Evolutionary conservation across 1,140 invertebrate genomes (phyloP).

Genomic region (Drosophila bocqueti): DNA sequence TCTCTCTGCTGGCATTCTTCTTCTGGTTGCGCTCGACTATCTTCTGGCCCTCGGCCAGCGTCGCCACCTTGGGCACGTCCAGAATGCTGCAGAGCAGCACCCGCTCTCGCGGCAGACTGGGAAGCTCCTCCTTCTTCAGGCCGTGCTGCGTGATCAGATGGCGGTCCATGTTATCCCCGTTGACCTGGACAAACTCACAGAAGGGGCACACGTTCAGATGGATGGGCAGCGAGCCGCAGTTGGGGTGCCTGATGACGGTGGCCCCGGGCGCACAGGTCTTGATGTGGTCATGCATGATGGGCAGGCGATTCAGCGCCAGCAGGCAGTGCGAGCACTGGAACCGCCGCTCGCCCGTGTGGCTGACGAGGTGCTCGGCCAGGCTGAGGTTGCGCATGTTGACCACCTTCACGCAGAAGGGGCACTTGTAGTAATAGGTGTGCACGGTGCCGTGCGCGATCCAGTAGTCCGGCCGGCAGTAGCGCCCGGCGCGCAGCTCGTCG

Average conservation of each 20-base stretch:
- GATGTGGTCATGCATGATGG: conserved; percentile 12
- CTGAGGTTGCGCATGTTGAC: background rate
- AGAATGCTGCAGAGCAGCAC: conserved; percentile 27
- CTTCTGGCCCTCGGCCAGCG: background rate
- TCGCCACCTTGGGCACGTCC: background rate
- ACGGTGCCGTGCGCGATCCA: rapidly evolving
- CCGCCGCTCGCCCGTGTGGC: conserved; percentile 89
- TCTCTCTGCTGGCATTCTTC: too few relatives aligned
- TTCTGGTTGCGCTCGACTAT: background rate
- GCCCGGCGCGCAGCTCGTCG: conserved; percentile 38
- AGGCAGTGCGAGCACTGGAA: conserved; percentile 87
- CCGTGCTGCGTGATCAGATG: conserved; percentile 86
- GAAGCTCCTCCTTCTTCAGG: background rate
- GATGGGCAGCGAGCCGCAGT: conserved; percentile 8
- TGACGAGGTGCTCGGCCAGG: conserved; percentile 86
- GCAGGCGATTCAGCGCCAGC: background rate
- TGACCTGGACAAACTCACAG: conserved; percentile 88
- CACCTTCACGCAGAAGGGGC: conserved; percentile 63
- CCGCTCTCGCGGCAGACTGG: conserved; percentile 10
- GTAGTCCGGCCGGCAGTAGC: conserved; percentile 27
- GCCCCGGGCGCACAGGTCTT: conserved; percentile 29
- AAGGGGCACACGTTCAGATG: conserved; percentile 86
- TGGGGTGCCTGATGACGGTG: background rate
- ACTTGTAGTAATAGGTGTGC: conserved; percentile 26
- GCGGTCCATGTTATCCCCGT: conserved; percentile 84